phyloP scores from a whole-genome alignment of 2,113 vertebrate genomes.

The Myxocyprinus asiaticus region DNA sequence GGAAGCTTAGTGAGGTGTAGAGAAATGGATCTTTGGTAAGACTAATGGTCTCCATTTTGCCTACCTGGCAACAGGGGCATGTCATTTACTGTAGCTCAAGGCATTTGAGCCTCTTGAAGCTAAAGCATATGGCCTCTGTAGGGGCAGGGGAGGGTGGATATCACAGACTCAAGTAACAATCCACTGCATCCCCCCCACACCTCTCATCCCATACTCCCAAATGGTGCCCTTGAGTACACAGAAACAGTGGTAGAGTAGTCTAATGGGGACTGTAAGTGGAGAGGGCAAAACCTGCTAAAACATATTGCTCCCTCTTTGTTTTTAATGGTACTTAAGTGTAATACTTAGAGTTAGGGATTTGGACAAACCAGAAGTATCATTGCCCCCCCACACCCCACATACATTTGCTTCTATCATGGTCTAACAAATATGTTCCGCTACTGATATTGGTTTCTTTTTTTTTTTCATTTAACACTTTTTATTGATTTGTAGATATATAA shows the following conservation, averaged over 20 bases:
- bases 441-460: too few species aligned
- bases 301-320: not conserved
- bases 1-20: not conserved
- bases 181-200: not conserved
- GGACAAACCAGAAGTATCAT: too few species aligned
- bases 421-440: too few species aligned
- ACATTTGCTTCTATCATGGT: too few species aligned
- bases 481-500: too few species aligned
- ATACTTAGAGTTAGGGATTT: too few species aligned
- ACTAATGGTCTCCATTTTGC: constrained; percentile 21
- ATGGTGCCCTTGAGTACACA: constrained; percentile 33
- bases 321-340: too few species aligned
- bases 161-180: constrained; percentile 33
- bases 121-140: constrained; percentile 41
- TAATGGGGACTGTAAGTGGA: constrained; percentile 29
- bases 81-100: constrained; percentile 12
- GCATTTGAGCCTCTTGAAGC: constrained; percentile 36
- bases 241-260: constrained; percentile 27
- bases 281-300: not conserved
- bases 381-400: too few species aligned
- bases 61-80: constrained; percentile 16
- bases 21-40: constrained; percentile 27
- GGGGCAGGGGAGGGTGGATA: constrained; percentile 12
- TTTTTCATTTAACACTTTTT: too few species aligned
- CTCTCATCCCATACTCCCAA: constrained; percentile 14